Percentiles rank a stretch among this genome's conserved stretches.
Conservation (phyloP, 2,113 vertebrate genomes). For the Ailuropoda melanoleuca region DNA sequence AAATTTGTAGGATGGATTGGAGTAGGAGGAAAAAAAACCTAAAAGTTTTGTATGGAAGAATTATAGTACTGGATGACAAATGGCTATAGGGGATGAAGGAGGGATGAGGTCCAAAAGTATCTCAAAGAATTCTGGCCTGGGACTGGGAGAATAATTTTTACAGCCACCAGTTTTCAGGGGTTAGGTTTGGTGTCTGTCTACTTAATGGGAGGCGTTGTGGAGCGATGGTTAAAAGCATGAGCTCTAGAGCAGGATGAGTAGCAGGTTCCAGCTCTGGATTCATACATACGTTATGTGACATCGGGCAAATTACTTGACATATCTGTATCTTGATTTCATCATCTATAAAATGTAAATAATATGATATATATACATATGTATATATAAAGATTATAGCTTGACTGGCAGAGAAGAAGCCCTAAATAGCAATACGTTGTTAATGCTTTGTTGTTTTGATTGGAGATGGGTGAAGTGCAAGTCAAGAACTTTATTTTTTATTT, state of each 20-base stretch:
- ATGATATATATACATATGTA: neutral
- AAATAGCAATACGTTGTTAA: neutral
- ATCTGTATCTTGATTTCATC: neutral
- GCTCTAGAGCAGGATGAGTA: neutral
- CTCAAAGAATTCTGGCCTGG: neutral
- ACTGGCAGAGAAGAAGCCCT: neutral
- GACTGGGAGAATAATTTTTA: neutral
- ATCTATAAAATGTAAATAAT: neutral
- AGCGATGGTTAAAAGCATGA: neutral
- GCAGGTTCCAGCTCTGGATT: neutral
- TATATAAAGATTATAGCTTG: neutral
- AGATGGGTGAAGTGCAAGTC: neutral
- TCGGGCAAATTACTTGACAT: neutral
- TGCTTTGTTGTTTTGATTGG: neutral
- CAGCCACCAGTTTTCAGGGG: neutral
- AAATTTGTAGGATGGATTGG: neutral
- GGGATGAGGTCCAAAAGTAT: neutral
- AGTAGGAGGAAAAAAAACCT: neutral
- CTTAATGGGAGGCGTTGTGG: neutral
- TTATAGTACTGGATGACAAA: neutral
- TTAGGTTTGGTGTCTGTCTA: neutral
- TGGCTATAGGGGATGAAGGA: neutral
- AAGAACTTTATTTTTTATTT: neutral
- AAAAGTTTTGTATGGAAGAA: neutral
- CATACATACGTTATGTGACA: neutral